A percentile compares a stretch with the other conserved stretches of the same genome.
Conservation (phyloP, 2,113 vertebrate genomes). For the Aleadryas rufinucha region DNA sequence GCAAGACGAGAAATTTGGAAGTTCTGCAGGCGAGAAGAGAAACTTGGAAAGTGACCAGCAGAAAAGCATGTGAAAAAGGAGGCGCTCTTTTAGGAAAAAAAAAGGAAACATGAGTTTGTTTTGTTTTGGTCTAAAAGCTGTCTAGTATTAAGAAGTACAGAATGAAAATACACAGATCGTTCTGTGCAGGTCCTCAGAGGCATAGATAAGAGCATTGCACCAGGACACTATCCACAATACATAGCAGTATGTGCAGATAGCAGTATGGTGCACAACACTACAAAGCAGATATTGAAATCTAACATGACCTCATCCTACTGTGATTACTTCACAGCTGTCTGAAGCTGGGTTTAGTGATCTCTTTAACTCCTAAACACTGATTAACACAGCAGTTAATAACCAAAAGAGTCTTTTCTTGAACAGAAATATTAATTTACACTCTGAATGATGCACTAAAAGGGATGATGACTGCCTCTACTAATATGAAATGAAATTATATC, state of each 20-base stretch:
- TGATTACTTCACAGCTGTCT: not conserved
- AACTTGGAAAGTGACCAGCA: not conserved
- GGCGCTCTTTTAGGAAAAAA: not conserved
- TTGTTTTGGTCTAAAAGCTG: not conserved
- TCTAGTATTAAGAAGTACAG: not conserved
- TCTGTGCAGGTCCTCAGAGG: not conserved
- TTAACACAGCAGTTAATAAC: not conserved
- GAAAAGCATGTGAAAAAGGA: not conserved
- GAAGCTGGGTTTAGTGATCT: not conserved
- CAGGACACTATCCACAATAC: not conserved
- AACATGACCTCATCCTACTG: not conserved
- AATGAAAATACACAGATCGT: not conserved
- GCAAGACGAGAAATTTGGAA: not conserved
- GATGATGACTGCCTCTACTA: not conserved
- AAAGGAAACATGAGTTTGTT: not conserved
- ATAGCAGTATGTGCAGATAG: not conserved
- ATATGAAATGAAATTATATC: not conserved
- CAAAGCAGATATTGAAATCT: not conserved
- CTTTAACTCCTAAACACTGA: not conserved
- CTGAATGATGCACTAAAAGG: not conserved
- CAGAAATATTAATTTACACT: not conserved
- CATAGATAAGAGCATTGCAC: not conserved
- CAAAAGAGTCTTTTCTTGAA: not conserved
- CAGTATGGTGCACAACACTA: not conserved
- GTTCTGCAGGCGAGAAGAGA: not conserved